phyloP scores from a whole-genome alignment of 1,140 invertebrate species.

The Notospermus geniculatus region DNA sequence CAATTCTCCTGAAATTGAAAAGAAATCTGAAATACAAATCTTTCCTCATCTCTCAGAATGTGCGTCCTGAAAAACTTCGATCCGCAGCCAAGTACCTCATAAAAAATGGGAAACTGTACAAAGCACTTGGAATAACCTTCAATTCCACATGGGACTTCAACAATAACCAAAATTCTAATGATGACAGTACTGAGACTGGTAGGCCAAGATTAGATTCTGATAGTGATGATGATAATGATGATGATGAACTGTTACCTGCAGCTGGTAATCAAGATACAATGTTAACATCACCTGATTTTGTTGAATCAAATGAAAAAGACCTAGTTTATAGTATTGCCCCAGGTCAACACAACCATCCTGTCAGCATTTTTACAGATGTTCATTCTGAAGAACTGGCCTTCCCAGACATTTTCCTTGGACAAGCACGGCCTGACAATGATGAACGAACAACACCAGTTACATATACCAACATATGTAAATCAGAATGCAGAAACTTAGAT shows the following conservation, averaged over 20 bases:
- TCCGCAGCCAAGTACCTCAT: no score
- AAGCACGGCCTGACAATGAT: slow-evolving; percentile 10
- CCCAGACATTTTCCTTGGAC: slow-evolving; percentile 23
- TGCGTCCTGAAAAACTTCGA: no score
- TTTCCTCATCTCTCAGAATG: no score
- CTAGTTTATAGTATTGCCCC: slow-evolving; percentile 23
- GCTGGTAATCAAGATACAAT: slow-evolving; percentile 24
- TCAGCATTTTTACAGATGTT: slow-evolving; percentile 21
- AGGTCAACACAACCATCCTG: slow-evolving; percentile 18
- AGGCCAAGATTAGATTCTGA: background rate
- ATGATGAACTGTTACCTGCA: slow-evolving; percentile 16
- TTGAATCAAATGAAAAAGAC: slow-evolving; percentile 24
- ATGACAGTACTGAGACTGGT: no score
- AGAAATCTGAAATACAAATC: no score
- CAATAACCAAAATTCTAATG: no score
- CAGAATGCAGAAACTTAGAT: slow-evolving; percentile 23
- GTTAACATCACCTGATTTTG: slow-evolving; percentile 21
- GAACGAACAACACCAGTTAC: slow-evolving; percentile 14
- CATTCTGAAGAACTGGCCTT: slow-evolving; percentile 25
- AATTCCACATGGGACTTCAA: no score
- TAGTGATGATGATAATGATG: slow-evolving; percentile 20
- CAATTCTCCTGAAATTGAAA: no score
- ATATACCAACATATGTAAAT: slow-evolving; percentile 26
- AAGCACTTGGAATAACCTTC: no score
- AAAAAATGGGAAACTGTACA: no score